phyloP scores from a whole-genome alignment of 2,888 invertebrate genomes.

The Parthenolecanium corni region DNA sequence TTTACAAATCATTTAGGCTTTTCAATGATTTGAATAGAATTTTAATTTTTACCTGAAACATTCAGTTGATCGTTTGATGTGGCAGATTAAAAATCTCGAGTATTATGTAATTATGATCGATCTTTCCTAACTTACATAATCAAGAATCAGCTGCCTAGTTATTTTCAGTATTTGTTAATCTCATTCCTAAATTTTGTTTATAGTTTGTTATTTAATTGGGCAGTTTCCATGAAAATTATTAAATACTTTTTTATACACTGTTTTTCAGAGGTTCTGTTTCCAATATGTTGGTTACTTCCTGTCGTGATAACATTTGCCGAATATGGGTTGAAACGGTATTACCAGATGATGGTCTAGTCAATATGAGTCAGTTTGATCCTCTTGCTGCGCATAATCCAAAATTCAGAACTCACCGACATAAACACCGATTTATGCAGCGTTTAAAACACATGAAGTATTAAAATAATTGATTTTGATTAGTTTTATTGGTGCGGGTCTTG shows the following conservation, averaged over 20 bases:
- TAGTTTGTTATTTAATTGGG: neutral
- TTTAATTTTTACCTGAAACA: too few species aligned
- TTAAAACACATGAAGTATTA: slow-evolving; percentile 89
- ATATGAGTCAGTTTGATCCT: slow-evolving; percentile 50
- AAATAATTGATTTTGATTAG: neutral
- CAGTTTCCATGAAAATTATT: too few species aligned
- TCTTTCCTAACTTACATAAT: too few species aligned
- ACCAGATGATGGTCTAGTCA: slow-evolving; percentile 85
- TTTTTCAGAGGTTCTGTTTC: slow-evolving; percentile 80
- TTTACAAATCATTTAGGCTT: too few species aligned
- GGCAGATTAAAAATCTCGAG: too few species aligned
- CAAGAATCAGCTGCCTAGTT: too few species aligned
- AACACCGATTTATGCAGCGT: slow-evolving; percentile 90
- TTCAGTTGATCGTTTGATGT: too few species aligned
- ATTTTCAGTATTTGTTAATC: too few species aligned
- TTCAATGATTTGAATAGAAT: too few species aligned
- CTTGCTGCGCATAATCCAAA: slow-evolving; percentile 43
- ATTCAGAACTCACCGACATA: slow-evolving; percentile 81
- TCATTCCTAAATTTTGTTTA: neutral
- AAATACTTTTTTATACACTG: too few species aligned
- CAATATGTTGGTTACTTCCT: slow-evolving; percentile 95
- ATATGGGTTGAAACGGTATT: slow-evolving; percentile 97
- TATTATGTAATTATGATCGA: too few species aligned
- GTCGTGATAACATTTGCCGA: slow-evolving; percentile 95
- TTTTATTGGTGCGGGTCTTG: slow-evolving; percentile 3